phyloP scores from a whole-genome alignment of 1,140 invertebrate genomes.

The Caenorhabditis inopinata region DNA sequence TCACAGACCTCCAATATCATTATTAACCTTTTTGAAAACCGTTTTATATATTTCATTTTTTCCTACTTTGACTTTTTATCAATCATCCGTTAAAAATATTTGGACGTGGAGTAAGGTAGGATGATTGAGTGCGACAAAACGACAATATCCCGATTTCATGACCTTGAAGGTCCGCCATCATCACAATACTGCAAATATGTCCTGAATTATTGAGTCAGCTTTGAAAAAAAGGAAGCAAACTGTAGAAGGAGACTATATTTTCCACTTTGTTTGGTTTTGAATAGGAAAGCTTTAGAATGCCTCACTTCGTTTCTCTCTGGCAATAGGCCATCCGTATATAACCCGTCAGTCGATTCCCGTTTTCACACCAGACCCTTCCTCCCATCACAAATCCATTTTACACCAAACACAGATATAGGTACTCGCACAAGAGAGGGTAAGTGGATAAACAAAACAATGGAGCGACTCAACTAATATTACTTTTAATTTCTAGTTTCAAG shows the following conservation, averaged over 20 bases:
- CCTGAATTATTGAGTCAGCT: neutral
- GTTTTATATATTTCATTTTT: no score
- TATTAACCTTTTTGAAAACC: no score
- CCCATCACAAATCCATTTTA: conserved; percentile 29
- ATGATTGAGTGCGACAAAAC: neutral
- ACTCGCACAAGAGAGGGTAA: neutral
- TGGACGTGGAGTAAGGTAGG: neutral
- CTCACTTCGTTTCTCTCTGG: no score
- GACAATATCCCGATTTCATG: neutral
- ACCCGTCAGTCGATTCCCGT: neutral
- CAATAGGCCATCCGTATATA: conserved; percentile 16
- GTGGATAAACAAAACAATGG: conserved; percentile 24
- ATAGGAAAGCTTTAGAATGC: neutral
- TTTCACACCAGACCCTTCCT: neutral
- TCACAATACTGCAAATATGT: neutral
- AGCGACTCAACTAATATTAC: neutral
- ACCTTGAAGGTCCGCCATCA: neutral
- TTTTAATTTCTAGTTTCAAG: neutral
- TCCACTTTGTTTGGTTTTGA: conserved; percentile 21
- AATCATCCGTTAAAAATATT: no score
- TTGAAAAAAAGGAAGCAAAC: neutral
- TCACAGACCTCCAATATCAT: neutral
- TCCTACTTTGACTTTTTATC: no score
- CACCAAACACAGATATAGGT: conserved; percentile 15
- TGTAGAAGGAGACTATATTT: neutral